Percentiles rank a stretch among this genome's conserved stretches.
Evolutionary conservation across 2,797 vertebrate genomes (phyloP).

Genomic region (Smutsia gigantea): DNA sequence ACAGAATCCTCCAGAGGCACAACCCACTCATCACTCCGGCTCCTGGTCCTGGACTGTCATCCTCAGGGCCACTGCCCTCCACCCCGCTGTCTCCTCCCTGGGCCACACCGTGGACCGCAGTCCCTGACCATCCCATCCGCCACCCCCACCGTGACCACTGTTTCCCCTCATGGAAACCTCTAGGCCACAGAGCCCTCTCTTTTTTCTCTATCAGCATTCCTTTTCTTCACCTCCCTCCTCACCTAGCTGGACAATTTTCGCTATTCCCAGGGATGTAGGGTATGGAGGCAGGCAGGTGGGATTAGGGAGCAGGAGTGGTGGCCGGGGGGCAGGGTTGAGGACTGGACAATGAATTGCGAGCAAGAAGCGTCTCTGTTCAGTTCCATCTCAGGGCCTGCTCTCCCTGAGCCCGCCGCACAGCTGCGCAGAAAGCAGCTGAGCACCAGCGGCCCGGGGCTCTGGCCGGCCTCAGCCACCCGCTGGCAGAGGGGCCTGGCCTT

Average conservation of each 20-base stretch:
- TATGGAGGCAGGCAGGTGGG: accelerated
- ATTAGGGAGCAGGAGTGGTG: background rate
- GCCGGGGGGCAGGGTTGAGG: background rate
- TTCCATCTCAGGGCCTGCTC: background rate
- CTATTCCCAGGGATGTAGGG: background rate
- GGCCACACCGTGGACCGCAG: background rate
- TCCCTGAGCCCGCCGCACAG: background rate
- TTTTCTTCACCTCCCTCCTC: background rate
- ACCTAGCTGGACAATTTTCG: background rate
- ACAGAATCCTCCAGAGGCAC: background rate
- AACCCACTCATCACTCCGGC: background rate
- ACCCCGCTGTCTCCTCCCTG: background rate
- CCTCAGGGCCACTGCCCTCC: background rate
- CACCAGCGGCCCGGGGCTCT: background rate
- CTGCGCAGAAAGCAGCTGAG: background rate
- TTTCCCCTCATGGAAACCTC: background rate
- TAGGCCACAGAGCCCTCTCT: background rate
- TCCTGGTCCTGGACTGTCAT: background rate
- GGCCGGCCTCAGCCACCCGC: background rate
- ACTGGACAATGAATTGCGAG: background rate
- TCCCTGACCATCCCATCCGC: background rate
- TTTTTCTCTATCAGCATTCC: background rate
- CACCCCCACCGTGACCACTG: background rate
- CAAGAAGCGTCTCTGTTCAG: background rate
- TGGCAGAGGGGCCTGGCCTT: accelerated